These are phyloP conservation scores for Allophyes oxyacanthae DNA, from an alignment of 2,888 invertebrate species.

Conservation along the genomic window DNA sequence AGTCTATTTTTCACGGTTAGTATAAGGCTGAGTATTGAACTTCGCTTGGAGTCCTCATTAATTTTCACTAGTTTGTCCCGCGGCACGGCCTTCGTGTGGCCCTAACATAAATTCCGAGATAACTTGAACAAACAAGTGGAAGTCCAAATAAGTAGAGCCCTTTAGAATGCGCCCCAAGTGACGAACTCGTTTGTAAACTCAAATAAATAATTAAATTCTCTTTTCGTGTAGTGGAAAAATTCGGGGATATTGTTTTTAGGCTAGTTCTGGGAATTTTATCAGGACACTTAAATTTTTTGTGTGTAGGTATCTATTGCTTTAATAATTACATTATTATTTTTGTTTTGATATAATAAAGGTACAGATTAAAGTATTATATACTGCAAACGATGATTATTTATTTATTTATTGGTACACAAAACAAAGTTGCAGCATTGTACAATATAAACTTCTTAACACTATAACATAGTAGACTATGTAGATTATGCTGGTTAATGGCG, in stretches of 20 bases:
- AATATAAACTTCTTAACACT: no score
- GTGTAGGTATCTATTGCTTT: no score
- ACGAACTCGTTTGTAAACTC: conserved; percentile 72
- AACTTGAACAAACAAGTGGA: conserved; percentile 82
- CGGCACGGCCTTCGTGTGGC: conserved; percentile 73
- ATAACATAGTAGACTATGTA: no score
- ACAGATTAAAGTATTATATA: no score
- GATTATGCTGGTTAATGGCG: no score
- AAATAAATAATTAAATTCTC: conserved; percentile 66
- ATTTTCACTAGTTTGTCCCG: conserved; percentile 81
- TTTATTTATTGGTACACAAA: no score
- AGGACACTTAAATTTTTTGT: no score
- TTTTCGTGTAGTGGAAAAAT: conserved; percentile 47
- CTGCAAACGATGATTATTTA: no score
- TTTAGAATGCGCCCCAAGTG: conserved; percentile 80
- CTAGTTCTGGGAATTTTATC: neutral
- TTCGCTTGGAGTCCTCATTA: conserved; percentile 73
- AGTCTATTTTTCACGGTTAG: conserved; percentile 61
- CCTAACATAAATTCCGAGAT: conserved; percentile 83
- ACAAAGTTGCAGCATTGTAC: no score
- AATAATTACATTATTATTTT: no score
- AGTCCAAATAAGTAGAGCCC: conserved; percentile 82
- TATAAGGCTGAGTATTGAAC: conserved; percentile 63
- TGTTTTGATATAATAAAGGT: no score
- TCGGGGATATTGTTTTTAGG: conserved; percentile 32